Conservation (phyloP, 2,113 vertebrate species). For the Cathartes aura region DNA sequence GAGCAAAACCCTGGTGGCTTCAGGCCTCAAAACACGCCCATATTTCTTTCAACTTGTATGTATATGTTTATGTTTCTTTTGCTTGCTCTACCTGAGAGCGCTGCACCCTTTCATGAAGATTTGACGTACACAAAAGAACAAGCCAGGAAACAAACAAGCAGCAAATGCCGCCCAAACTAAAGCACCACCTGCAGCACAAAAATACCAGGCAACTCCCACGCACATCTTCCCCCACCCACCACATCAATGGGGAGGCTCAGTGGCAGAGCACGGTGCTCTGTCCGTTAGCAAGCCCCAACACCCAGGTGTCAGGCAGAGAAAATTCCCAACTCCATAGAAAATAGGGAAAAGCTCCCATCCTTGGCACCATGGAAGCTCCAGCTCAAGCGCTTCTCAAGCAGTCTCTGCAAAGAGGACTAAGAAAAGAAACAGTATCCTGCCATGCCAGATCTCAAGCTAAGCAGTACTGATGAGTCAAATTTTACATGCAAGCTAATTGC, state of each 20-base stretch:
- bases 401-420: not conserved
- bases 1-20: not conserved
- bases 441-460: not conserved
- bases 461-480: not conserved
- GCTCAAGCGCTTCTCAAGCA: rapidly evolving
- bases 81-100: not conserved
- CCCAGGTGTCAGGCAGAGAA: not conserved
- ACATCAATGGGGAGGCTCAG: not conserved
- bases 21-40: not conserved
- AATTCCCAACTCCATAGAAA: not conserved
- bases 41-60: not conserved
- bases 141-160: not conserved
- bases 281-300: not conserved
- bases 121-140: not conserved
- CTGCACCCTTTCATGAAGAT: not conserved
- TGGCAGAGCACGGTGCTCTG: not conserved
- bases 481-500: not conserved
- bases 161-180: rapidly evolving
- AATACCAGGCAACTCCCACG: not conserved
- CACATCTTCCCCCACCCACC: not conserved
- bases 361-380: not conserved
- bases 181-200: constrained; percentile 21
- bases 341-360: not conserved
- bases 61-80: not conserved
- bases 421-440: not conserved